Conservation (phyloP, 2,797 vertebrate genomes). For the Falco novaeseelandiae region DNA sequence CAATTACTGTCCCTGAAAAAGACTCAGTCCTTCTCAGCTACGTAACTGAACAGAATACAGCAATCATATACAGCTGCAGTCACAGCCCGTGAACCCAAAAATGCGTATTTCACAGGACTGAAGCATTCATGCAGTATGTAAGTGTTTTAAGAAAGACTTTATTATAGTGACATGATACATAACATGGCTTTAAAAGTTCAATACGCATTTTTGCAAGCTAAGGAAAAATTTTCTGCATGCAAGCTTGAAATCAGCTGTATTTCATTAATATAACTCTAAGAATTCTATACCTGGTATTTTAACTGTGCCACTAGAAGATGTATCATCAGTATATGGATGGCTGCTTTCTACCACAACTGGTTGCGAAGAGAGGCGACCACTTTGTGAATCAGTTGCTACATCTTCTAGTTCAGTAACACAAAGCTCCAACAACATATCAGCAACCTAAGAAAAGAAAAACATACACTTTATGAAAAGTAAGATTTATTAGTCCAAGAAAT, state of each 20-base stretch:
- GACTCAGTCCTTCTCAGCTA: neutral
- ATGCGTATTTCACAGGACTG: rapidly evolving
- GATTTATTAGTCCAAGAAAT: neutral
- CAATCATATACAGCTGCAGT: neutral
- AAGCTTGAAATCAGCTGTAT: neutral
- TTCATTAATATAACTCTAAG: neutral
- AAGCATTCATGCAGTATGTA: neutral
- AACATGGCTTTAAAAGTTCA: neutral
- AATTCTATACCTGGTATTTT: constrained; percentile 91
- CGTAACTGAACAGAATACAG: neutral
- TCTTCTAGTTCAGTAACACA: constrained; percentile 98
- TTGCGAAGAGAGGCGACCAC: constrained; percentile 94
- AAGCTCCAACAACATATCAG: constrained; percentile 95
- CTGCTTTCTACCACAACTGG: constrained; percentile 98
- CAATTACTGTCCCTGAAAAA: neutral
- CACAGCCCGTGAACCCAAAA: neutral
- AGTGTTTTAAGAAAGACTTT: neutral
- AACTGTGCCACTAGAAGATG: constrained; percentile 95
- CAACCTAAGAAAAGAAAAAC: constrained; percentile 81
- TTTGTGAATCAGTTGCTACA: constrained; percentile 97
- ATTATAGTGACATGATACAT: neutral
- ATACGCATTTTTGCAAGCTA: neutral
- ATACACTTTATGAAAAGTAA: neutral
- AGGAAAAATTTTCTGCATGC: neutral
- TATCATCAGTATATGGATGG: constrained; percentile 97